Evolutionary conservation across 92 coral and sea anemone genomes (phyloP).

Genomic region (Parazoanthus darwini): DNA sequence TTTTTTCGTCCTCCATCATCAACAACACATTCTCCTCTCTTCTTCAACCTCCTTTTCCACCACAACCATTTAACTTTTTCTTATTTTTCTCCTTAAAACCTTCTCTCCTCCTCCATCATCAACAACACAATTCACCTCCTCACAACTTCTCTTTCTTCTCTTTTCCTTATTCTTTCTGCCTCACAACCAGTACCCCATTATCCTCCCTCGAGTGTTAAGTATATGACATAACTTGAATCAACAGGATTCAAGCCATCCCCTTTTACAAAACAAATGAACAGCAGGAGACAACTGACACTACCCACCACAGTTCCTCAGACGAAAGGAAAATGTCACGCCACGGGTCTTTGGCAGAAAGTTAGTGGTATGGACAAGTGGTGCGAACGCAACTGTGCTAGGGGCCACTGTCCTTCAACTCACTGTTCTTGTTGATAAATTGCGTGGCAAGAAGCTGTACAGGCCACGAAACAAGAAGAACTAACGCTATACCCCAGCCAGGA

Average conservation of each 20-base stretch:
- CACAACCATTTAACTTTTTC: too few relatives aligned
- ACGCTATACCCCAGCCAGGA: too few relatives aligned
- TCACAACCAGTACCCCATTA: background rate
- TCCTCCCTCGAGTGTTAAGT: background rate
- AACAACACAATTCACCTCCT: too few relatives aligned
- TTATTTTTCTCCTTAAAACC: too few relatives aligned
- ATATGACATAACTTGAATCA: background rate
- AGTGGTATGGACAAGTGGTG: constrained; percentile 7
- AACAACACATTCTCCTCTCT: too few relatives aligned
- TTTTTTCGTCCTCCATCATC: too few relatives aligned
- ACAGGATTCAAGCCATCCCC: background rate
- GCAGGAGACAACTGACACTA: background rate
- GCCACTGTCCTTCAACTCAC: background rate
- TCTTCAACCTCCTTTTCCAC: too few relatives aligned
- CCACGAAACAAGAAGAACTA: too few relatives aligned
- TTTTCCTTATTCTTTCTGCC: too few relatives aligned
- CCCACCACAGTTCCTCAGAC: background rate
- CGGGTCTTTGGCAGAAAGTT: background rate
- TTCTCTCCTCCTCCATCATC: too few relatives aligned
- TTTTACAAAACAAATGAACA: background rate
- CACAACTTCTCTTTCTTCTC: too few relatives aligned
- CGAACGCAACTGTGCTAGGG: background rate
- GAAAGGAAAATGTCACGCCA: background rate
- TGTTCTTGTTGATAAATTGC: constrained; percentile 5
- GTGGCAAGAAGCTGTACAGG: too few relatives aligned